Percentiles rank a stretch among this genome's conserved stretches.
These are phyloP conservation scores for Myripristis jacobus DNA, from an alignment of 2,797 vertebrate species.

Conservation along the genomic window DNA sequence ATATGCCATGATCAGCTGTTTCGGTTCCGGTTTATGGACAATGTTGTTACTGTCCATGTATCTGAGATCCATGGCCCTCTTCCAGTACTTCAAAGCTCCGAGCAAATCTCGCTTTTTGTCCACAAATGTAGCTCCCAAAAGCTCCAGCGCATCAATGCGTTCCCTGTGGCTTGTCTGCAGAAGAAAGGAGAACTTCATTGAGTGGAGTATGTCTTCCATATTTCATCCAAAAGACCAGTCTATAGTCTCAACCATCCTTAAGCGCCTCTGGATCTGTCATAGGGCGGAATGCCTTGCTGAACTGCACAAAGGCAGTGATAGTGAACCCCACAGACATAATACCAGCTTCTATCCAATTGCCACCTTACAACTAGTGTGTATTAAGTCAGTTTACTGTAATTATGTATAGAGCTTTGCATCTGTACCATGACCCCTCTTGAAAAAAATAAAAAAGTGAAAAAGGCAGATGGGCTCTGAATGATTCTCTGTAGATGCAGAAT, in stretches of 20 bases:
- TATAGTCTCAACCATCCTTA: neutral
- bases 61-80: constrained; percentile 97
- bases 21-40: constrained; percentile 91
- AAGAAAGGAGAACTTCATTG: neutral
- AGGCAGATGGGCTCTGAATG: too few species aligned
- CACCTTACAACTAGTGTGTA: neutral
- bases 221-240: neutral
- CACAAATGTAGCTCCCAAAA: constrained; percentile 96
- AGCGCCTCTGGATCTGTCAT: neutral
- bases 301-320: neutral
- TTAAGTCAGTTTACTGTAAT: neutral
- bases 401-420: neutral
- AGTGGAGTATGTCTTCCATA: neutral
- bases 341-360: neutral
- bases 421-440: neutral
- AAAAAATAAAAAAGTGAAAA: too few species aligned
- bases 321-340: neutral
- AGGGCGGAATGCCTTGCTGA: neutral
- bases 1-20: constrained; percentile 95
- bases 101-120: constrained; percentile 98
- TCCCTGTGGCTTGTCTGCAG: constrained; percentile 89
- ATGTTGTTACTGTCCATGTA: constrained; percentile 90
- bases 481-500: too few species aligned
- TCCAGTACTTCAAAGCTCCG: constrained; percentile 98
- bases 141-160: constrained; percentile 94